Evolutionary conservation across 2,888 invertebrate species (phyloP).

Genomic region (Sinelater perroti): DNA sequence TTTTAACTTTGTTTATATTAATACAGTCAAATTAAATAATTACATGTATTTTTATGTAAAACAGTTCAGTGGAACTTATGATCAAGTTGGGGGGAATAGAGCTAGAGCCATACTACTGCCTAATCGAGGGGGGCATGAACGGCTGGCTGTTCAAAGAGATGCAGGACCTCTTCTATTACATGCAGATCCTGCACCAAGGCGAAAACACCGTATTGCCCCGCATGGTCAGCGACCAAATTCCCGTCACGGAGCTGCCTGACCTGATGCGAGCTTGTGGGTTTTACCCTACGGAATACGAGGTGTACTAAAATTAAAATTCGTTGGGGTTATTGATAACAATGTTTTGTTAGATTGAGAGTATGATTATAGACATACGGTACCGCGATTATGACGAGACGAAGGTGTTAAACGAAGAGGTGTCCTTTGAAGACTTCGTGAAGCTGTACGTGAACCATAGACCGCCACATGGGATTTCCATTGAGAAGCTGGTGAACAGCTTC

Average conservation of each 20-base stretch:
- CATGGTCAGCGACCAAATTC: conserved; percentile 68
- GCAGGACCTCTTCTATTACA: conserved; percentile 79
- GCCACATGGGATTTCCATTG: conserved; percentile 64
- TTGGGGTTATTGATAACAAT: not conserved
- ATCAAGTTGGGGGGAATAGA: conserved; percentile 65
- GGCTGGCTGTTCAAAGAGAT: conserved; percentile 78
- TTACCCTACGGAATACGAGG: conserved; percentile 80
- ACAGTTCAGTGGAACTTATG: conserved; percentile 16
- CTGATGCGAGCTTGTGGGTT: conserved; percentile 78
- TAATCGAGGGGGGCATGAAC: conserved; percentile 74
- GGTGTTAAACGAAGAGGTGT: conserved; percentile 64
- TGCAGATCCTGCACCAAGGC: conserved; percentile 77
- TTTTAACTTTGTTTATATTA: no score
- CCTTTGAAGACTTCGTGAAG: conserved; percentile 72
- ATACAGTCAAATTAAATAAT: no score
- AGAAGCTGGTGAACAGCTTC: conserved; percentile 63
- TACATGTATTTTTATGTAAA: not conserved
- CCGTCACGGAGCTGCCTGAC: conserved; percentile 74
- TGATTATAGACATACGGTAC: conserved; percentile 68
- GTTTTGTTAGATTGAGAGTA: conserved; percentile 65
- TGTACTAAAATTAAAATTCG: conserved; percentile 46
- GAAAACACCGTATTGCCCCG: conserved; percentile 71
- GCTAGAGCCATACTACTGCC: conserved; percentile 74
- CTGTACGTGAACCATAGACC: conserved; percentile 74
- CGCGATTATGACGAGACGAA: conserved; percentile 62